Conservation (phyloP, 2,113 vertebrate genomes). For the Prolemur simus region DNA sequence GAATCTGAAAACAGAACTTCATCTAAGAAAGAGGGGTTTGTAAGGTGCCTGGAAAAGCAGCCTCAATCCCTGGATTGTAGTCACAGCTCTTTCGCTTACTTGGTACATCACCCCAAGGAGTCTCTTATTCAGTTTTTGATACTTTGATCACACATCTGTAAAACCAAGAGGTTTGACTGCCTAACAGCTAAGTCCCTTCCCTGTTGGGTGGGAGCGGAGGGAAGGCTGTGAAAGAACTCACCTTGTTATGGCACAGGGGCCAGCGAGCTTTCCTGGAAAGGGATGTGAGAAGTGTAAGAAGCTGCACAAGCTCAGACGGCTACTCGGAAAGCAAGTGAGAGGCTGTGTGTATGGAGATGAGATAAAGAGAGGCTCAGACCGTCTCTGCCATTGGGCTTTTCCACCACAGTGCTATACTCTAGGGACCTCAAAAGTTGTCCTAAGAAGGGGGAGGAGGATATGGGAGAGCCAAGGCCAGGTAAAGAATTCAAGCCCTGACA, state of each 20-base stretch:
- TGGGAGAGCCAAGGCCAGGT: neutral
- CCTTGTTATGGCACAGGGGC: neutral
- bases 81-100: neutral
- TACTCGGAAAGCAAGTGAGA: neutral
- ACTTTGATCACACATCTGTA: neutral
- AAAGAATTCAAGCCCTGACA: neutral
- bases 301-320: neutral
- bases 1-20: neutral
- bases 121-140: neutral
- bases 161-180: neutral
- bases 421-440: constrained; percentile 26
- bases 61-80: neutral
- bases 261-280: neutral
- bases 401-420: neutral
- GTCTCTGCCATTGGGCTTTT: neutral
- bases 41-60: neutral
- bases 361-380: neutral
- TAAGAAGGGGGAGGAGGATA: neutral
- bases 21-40: neutral
- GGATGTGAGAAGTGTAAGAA: neutral
- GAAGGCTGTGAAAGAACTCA: neutral
- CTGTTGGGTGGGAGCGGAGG: neutral
- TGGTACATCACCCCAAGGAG: neutral
- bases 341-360: neutral
- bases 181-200: neutral